Evolutionary conservation across 2,113 vertebrate genomes (phyloP).

Genomic region (Melanotaenia duboulayi): DNA sequence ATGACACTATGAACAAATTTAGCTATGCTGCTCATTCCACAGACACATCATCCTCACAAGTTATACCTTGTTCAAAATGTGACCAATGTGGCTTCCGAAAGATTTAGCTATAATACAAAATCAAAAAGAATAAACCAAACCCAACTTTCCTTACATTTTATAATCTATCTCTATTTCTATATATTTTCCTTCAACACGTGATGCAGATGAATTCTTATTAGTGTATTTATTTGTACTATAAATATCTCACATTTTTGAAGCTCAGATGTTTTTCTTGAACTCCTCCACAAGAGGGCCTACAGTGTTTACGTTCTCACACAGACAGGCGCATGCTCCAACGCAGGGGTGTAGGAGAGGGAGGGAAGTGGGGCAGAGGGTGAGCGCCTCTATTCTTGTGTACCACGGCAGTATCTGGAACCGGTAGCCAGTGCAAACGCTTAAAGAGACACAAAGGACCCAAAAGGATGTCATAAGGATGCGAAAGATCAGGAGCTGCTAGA

Average conservation of each 20-base stretch:
- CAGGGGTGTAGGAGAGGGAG: constrained; percentile 3
- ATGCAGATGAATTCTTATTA: background rate
- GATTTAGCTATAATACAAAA: no score
- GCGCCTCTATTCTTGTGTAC: background rate
- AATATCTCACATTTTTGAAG: background rate
- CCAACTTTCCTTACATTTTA: no score
- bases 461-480: constrained; percentile 42
- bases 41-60: no score
- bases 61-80: no score
- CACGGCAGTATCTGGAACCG: background rate
- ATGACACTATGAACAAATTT: no score
- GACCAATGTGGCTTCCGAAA: no score
- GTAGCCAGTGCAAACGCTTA: constrained; percentile 42
- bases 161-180: no score
- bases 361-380: background rate
- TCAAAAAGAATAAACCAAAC: no score
- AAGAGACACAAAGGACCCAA: background rate
- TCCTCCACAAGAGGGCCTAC: constrained; percentile 10
- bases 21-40: no score
- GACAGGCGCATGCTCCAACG: background rate
- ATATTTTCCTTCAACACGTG: background rate
- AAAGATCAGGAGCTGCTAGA: background rate
- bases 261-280: background rate
- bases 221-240: no score
- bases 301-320: background rate